These are phyloP conservation scores for Cyphomyrmex costatus DNA, from an alignment of 1,140 invertebrate species.

Conservation along the genomic window DNA sequence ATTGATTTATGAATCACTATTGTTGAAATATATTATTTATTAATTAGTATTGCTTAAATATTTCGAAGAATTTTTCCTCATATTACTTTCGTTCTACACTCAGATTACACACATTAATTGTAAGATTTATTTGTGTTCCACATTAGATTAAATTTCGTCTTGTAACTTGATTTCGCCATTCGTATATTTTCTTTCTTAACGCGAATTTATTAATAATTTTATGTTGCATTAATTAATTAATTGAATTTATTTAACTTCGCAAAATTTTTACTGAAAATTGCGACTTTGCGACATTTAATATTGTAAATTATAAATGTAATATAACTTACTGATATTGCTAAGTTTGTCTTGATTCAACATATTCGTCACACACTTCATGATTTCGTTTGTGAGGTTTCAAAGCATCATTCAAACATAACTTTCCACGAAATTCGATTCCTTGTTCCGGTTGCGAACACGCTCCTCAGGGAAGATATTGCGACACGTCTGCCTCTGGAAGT, in stretches of 20 bases:
- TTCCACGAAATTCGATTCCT: background rate
- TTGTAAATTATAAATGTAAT: background rate
- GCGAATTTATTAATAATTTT: background rate
- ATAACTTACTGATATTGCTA: background rate
- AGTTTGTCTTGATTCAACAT: background rate
- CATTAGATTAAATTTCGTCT: background rate
- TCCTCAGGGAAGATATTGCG: background rate
- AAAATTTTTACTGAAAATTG: background rate
- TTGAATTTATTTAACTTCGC: constrained; percentile 2
- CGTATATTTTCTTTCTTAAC: background rate
- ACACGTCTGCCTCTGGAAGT: background rate
- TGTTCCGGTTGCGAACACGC: background rate
- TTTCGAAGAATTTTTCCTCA: background rate
- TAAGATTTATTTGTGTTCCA: background rate
- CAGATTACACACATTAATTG: background rate
- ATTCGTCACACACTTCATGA: background rate
- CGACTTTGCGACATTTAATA: background rate
- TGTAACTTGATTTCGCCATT: background rate
- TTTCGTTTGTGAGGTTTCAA: background rate
- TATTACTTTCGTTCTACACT: background rate
- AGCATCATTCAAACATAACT: background rate
- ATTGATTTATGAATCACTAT: background rate
- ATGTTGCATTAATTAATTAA: background rate
- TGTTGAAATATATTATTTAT: background rate
- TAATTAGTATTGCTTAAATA: background rate